Evolutionary conservation across 2,888 invertebrate genomes (phyloP), one percentile per base, ranked within the genome.

Genomic region (Mellilla xanthometata): DNA sequence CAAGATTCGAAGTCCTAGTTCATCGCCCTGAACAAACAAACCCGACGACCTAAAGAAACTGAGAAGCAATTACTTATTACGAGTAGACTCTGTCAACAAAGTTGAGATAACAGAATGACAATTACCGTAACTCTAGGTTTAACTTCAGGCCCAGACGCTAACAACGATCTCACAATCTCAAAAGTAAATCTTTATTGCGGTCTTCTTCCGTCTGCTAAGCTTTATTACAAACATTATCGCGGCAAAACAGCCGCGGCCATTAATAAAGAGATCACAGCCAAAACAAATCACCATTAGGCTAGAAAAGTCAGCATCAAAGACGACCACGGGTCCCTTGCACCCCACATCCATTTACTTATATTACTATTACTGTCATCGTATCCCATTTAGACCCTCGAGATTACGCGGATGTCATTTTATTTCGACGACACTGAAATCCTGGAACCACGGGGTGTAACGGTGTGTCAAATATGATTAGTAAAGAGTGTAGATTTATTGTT

Each of bases 351-450:
- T 77, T 75, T 73, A 60, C 61, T 68, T 56, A 72, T 76, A 72
- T 71, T 69, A 66, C 73, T 68, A 68, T 72, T 67, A 71, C 67
- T 67, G 74, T 72, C 75, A 71, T 72, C 66, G 58, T 60, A 70
- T 66, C 65, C 65, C 68, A 68, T 73, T 74, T 68, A 62, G 66
- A 62, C 58, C 68, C 67, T 64, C 55, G 59, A 66, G 67, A 65
- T 62, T 59, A 49, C 56, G 56, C 56, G 56, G 60, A 57, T 60
- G 54, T 22, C 36, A 42, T 48, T 41, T 41, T 41, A 48, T 48
- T 48, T 52, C 40, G 33, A 34, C 31, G 19, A 19, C 34, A 32
- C 27, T 8, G 38, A 39, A 54, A 45, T 57, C 46, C 43, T 33
- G 40, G 26, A 19, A 19, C 6, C 15, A 23, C 11, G 8, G 28